Conservation (phyloP, 1,140 invertebrate genomes). For the Ceratosolen fusciceps region DNA sequence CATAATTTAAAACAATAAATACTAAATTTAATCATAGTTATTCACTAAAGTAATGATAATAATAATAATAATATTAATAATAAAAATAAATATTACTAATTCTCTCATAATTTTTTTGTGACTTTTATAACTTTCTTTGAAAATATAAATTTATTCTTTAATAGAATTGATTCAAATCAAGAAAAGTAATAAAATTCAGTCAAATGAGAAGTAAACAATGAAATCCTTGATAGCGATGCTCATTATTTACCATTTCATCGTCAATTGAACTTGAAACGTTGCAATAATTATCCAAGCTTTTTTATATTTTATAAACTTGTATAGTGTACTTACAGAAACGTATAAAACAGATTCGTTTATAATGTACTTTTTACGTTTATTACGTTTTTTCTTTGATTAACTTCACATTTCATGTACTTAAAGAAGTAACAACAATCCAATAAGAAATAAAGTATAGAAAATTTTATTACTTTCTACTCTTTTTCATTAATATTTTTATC, state of each 20-base stretch:
- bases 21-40: too few species aligned
- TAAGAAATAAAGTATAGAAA: neutral
- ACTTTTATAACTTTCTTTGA: neutral
- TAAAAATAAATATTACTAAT: too few species aligned
- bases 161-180: conserved; percentile 36
- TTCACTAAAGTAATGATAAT: too few species aligned
- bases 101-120: neutral
- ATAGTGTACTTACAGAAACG: neutral
- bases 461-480: neutral
- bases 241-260: conserved; percentile 64
- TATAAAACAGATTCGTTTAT: neutral
- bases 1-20: too few species aligned
- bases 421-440: neutral
- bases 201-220: conserved; percentile 63
- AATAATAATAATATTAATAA: too few species aligned
- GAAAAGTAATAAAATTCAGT: conserved; percentile 50
- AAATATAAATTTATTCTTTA: neutral
- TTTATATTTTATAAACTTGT: neutral
- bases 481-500: neutral
- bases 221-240: conserved; percentile 59
- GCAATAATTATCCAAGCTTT: conserved; percentile 48
- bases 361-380: too few species aligned
- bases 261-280: conserved; percentile 61
- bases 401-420: neutral
- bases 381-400: neutral